A percentile compares a stretch with the other conserved stretches of the same genome.
phyloP scores from a whole-genome alignment of 2,113 vertebrate genomes.

The Sceloporus undulatus region DNA sequence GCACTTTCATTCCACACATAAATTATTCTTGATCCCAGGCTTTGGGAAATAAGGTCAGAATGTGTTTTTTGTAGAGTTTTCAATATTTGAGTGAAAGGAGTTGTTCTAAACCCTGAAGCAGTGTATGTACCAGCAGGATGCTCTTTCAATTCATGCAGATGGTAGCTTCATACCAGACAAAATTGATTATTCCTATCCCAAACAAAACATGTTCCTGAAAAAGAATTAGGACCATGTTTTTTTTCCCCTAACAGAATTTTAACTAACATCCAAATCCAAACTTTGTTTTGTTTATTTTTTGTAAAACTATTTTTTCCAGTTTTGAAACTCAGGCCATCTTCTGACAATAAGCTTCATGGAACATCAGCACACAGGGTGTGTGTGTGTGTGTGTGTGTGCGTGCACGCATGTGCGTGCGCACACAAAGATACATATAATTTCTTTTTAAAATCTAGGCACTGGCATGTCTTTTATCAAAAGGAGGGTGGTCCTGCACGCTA shows the following conservation, averaged over 20 bases:
- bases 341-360: neutral
- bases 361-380: neutral
- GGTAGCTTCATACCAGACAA: constrained; percentile 3
- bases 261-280: neutral
- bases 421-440: neutral
- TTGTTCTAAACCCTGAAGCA: constrained; percentile 11
- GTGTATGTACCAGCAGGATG: constrained; percentile 24
- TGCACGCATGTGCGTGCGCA: too few species aligned
- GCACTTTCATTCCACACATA: neutral
- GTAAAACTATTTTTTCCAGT: neutral
- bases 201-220: constrained; percentile 10
- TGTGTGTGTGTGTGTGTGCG: too few species aligned
- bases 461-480: too few species aligned
- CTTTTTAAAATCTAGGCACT: neutral
- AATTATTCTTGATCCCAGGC: constrained; percentile 27
- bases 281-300: neutral
- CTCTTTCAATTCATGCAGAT: neutral
- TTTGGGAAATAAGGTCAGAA: constrained; percentile 34
- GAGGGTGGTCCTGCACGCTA: too few species aligned
- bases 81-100: constrained; percentile 35
- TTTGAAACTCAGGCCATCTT: neutral
- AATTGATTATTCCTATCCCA: constrained; percentile 3
- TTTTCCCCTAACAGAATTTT: neutral
- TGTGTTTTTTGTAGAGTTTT: constrained; percentile 10
- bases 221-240: neutral